phyloP scores from a whole-genome alignment of 2,113 vertebrate species.

The Elachura formosa region DNA sequence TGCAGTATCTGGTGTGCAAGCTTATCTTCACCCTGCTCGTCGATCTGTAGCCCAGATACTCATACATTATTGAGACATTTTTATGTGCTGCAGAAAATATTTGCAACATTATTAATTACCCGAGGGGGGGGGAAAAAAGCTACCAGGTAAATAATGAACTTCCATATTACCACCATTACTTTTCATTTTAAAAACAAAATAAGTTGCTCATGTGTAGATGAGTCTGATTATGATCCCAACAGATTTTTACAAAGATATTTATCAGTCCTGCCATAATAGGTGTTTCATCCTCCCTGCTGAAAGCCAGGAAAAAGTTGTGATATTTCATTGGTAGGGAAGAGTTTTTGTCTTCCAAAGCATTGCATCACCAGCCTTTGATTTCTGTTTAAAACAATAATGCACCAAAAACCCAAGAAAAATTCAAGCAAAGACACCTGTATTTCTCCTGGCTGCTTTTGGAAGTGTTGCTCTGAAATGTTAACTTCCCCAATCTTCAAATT shows the following conservation, averaged over 20 bases:
- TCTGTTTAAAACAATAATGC: neutral
- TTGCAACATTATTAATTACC: neutral
- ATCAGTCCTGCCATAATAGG: neutral
- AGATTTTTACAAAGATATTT: neutral
- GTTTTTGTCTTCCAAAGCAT: neutral
- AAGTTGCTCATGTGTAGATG: neutral
- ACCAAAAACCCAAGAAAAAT: neutral
- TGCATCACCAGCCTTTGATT: neutral
- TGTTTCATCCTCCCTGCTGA: neutral
- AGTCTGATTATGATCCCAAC: neutral
- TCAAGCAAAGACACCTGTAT: neutral
- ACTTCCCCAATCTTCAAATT: neutral
- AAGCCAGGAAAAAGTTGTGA: neutral
- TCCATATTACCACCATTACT: neutral
- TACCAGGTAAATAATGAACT: neutral
- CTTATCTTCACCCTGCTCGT: neutral
- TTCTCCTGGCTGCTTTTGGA: neutral
- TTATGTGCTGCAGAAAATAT: neutral
- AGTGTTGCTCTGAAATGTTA: neutral
- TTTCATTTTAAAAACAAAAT: slow-evolving; percentile 17
- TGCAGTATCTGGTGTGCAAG: neutral
- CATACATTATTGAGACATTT: neutral
- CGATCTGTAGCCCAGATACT: neutral
- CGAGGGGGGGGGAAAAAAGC: neutral
- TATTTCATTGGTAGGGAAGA: neutral